Conservation (phyloP, 2,797 vertebrate species). For the Arnoldichthys spilopterus region DNA sequence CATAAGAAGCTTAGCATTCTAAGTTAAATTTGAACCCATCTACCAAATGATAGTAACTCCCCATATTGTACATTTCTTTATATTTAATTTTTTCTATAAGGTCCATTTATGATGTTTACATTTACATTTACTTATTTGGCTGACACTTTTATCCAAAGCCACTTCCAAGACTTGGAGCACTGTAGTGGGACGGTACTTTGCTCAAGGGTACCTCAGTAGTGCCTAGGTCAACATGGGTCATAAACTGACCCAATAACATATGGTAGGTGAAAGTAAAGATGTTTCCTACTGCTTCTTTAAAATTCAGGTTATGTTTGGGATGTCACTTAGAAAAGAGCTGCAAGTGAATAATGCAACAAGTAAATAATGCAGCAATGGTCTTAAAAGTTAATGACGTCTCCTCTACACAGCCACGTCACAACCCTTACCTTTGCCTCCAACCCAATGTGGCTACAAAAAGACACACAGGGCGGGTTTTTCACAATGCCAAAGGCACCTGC, state of each 20-base stretch:
- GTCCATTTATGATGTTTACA: no score
- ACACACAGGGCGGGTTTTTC: background rate
- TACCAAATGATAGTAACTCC: no score
- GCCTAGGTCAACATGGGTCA: no score
- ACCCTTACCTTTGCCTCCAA: background rate
- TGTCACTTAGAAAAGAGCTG: background rate
- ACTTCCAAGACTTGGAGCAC: no score
- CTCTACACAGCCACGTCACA: background rate
- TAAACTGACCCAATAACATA: background rate
- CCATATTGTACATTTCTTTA: no score
- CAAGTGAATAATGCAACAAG: constrained; percentile 45
- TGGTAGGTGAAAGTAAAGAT: background rate
- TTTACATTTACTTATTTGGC: no score
- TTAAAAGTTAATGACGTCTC: constrained; percentile 47
- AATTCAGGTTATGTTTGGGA: background rate
- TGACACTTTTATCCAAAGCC: no score
- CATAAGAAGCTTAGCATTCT: no score
- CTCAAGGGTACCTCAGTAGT: no score
- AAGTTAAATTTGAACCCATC: no score
- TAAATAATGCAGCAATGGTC: constrained; percentile 35
- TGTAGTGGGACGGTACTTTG: no score
- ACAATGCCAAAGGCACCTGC: background rate
- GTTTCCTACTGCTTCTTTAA: background rate
- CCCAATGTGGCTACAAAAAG: background rate
- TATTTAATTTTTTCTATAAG: no score